Evolutionary conservation across 2,888 invertebrate genomes (phyloP).

Genomic region (Mylabris sibirica): DNA sequence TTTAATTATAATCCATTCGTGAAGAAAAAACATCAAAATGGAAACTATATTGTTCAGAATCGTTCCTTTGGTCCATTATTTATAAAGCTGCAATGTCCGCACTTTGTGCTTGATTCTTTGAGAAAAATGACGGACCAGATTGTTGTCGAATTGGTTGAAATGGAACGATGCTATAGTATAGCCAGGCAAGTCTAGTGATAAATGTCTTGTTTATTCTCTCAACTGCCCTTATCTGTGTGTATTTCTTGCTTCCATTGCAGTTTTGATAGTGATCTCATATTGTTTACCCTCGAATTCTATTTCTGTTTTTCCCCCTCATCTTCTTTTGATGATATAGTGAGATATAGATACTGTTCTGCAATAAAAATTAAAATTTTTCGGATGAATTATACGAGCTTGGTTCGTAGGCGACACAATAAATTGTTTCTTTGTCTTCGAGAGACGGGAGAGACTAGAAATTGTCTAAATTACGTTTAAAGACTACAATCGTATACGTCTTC

Average conservation of each 20-base stretch:
- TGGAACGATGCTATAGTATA: slow-evolving; percentile 31
- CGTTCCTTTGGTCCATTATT: not conserved
- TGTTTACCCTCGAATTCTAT: slow-evolving; percentile 25
- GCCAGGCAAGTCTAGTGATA: slow-evolving; percentile 48
- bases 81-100: slow-evolving; percentile 10
- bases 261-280: slow-evolving; percentile 45
- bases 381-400: not conserved
- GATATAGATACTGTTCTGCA: not conserved
- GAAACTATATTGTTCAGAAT: not conserved
- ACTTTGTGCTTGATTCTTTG: not conserved
- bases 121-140: slow-evolving; percentile 28
- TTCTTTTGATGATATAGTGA: not conserved
- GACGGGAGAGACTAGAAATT: slow-evolving; percentile 23
- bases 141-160: slow-evolving; percentile 24
- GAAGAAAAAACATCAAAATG: not conserved
- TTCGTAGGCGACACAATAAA: slow-evolving; percentile 37
- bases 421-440: slow-evolving; percentile 41
- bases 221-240: slow-evolving; percentile 49
- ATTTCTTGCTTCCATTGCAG: slow-evolving; percentile 52
- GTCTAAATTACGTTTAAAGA: slow-evolving; percentile 38
- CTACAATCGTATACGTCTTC: slow-evolving; percentile 47
- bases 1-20: no score
- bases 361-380: not conserved
- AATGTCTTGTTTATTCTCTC: slow-evolving; percentile 56
- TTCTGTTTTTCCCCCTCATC: not conserved